Evolutionary conservation across 2,888 invertebrate species (phyloP).

Genomic region (Habrosyne pyritoides): DNA sequence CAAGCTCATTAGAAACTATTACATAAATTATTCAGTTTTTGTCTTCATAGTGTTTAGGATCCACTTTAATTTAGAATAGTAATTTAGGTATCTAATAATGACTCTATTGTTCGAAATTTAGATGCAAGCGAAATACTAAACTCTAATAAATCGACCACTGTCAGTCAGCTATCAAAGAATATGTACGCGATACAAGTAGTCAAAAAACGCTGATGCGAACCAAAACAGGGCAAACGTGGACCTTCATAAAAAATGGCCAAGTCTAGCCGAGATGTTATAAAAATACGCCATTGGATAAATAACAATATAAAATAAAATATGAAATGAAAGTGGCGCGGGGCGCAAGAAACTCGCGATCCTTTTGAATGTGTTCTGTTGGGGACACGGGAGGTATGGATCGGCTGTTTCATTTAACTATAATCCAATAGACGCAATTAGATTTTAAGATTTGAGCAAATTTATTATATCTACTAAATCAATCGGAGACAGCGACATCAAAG

Average conservation of each 20-base stretch:
- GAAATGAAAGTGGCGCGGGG: conserved; percentile 80
- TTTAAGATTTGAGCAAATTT: too few species aligned
- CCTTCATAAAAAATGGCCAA: conserved; percentile 62
- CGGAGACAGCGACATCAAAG: too few species aligned
- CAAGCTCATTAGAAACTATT: too few species aligned
- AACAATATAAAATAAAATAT: conserved; percentile 82
- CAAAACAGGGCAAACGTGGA: conserved; percentile 36
- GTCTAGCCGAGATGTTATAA: conserved; percentile 71
- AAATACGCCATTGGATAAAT: conserved; percentile 76
- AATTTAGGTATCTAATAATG: too few species aligned
- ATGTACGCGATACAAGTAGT: conserved; percentile 32
- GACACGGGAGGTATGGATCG: conserved; percentile 41
- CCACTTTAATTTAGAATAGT: too few species aligned
- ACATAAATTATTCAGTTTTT: too few species aligned
- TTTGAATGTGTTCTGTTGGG: conserved; percentile 73
- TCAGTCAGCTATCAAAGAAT: conserved; percentile 32
- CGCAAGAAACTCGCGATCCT: conserved; percentile 79
- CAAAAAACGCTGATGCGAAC: conserved; percentile 53
- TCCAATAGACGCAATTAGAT: neutral
- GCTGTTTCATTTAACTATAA: conserved; percentile 12
- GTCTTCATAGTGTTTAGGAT: too few species aligned
- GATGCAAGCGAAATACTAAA: conserved; percentile 9
- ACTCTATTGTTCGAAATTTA: too few species aligned
- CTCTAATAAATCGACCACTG: conserved; percentile 13
- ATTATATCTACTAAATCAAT: too few species aligned